Evolutionary conservation across 2,888 invertebrate genomes (phyloP).

Genomic region (Erpobdella octoculata): DNA sequence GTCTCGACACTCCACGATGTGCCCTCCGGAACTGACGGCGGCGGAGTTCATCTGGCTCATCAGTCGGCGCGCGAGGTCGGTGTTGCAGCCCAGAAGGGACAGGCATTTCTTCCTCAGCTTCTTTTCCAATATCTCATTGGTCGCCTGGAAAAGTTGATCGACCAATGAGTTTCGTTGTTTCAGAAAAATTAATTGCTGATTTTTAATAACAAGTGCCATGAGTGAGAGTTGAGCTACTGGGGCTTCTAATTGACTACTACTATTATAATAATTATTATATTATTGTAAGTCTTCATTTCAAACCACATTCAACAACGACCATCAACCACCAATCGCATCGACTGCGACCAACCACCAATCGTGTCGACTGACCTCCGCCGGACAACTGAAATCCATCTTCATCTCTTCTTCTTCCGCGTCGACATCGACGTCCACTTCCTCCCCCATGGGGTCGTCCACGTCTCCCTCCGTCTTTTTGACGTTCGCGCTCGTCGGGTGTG

Average conservation of each 20-base stretch:
- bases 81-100: constrained; percentile 6
- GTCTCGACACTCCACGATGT: constrained; percentile 45
- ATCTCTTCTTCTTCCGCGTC: neutral
- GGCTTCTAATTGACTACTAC: too few relatives aligned
- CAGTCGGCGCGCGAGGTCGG: neutral
- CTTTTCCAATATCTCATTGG: neutral
- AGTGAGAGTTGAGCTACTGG: too few relatives aligned
- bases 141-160: neutral
- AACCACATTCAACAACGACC: too few relatives aligned
- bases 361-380: neutral
- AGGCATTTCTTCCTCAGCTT: constrained; percentile 2
- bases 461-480: constrained; percentile 9
- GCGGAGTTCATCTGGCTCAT: constrained; percentile 3
- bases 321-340: neutral
- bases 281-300: too few relatives aligned
- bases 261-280: too few relatives aligned
- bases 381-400: neutral
- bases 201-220: too few relatives aligned
- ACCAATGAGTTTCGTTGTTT: neutral
- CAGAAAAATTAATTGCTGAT: neutral
- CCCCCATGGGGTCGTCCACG: neutral
- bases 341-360: neutral
- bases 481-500: neutral
- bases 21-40: constrained; percentile 52
- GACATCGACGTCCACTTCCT: neutral